Evolutionary conservation across 2,797 vertebrate species (phyloP).

Genomic region (Lophotriccus pileatus): DNA sequence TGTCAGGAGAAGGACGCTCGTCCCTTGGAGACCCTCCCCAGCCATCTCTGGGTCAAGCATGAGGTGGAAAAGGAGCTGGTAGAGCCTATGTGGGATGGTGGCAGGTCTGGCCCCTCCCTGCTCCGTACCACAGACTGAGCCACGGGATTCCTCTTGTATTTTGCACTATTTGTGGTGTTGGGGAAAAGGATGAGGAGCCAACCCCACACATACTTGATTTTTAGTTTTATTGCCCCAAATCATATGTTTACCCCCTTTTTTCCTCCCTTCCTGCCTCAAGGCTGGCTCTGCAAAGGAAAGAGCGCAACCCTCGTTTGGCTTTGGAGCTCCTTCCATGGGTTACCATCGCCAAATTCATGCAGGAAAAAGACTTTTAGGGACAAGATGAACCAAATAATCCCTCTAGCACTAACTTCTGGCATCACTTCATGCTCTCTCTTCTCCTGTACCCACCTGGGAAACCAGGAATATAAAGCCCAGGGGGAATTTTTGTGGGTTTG

Average conservation of each 20-base stretch:
- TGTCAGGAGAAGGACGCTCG: neutral
- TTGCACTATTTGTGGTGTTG: neutral
- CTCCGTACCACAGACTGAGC: neutral
- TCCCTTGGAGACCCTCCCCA: neutral
- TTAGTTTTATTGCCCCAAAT: neutral
- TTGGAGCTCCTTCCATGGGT: neutral
- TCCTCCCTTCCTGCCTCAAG: neutral
- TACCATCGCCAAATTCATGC: neutral
- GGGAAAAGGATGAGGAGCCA: neutral
- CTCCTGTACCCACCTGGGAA: neutral
- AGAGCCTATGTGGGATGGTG: neutral
- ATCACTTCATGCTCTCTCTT: neutral
- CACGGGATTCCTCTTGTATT: neutral
- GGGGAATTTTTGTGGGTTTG: neutral
- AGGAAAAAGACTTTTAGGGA: neutral
- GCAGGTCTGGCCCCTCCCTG: neutral
- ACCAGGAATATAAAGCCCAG: neutral
- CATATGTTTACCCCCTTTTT: rapidly evolving
- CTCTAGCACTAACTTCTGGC: neutral
- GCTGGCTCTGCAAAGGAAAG: neutral
- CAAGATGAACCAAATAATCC: neutral
- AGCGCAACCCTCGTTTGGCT: neutral
- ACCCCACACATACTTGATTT: neutral
- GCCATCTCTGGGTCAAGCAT: neutral
- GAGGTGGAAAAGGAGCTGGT: neutral